Evolutionary conservation across 2,888 invertebrate species (phyloP).

Genomic region (Microplitis manilae): DNA sequence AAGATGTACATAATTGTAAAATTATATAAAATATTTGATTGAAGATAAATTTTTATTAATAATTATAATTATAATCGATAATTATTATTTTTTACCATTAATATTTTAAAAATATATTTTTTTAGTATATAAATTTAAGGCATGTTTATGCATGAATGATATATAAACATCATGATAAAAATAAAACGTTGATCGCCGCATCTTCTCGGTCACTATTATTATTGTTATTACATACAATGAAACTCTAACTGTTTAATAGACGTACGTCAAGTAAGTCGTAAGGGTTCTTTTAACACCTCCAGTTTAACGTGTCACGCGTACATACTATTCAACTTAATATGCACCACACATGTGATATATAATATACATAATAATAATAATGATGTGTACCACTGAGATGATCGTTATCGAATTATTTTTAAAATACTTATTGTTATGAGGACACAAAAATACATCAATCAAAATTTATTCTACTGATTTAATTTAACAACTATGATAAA

Average conservation of each 20-base stretch:
- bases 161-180: constrained; percentile 50
- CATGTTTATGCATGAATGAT: constrained; percentile 45
- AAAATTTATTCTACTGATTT: constrained; percentile 15
- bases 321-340: constrained; percentile 20
- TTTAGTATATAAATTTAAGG: neutral
- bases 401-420: neutral
- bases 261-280: constrained; percentile 50
- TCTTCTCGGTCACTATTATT: constrained; percentile 54
- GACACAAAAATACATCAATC: constrained; percentile 25
- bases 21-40: constrained; percentile 24
- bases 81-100: neutral
- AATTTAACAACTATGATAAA: constrained; percentile 5
- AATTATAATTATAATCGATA: neutral
- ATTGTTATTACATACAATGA: constrained; percentile 58
- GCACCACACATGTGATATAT: neutral
- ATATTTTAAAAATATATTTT: constrained; percentile 5
- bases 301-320: constrained; percentile 20
- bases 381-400: constrained; percentile 5
- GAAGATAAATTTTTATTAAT: constrained; percentile 45
- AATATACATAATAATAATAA: neutral
- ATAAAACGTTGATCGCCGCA: constrained; percentile 52
- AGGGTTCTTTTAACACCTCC: constrained; percentile 49
- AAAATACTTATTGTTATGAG: neutral
- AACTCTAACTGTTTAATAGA: constrained; percentile 59
- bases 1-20: constrained; percentile 10